Evolutionary conservation across 2,888 invertebrate genomes (phyloP).

Genomic region (Myathropa florea): DNA sequence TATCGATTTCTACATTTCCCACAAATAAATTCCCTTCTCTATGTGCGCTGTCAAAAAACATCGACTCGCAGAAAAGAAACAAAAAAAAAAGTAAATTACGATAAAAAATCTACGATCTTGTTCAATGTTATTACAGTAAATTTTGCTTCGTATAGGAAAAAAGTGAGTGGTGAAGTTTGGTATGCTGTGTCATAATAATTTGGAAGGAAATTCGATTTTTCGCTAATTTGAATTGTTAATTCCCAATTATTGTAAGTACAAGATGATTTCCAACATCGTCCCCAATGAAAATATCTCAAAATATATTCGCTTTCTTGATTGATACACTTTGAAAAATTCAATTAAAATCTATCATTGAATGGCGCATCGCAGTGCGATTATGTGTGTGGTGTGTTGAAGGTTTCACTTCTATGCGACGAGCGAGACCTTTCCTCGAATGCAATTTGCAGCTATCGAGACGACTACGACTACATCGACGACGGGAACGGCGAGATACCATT

Average conservation of each 20-base stretch:
- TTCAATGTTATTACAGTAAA: constrained; percentile 66
- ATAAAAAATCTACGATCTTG: constrained; percentile 51
- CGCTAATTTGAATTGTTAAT: constrained; percentile 64
- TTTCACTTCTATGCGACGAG: constrained; percentile 64
- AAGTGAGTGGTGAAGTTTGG: constrained; percentile 71
- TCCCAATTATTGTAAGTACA: constrained; percentile 68
- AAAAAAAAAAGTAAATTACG: constrained; percentile 12
- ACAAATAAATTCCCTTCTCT: not conserved
- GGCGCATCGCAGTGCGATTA: constrained; percentile 38
- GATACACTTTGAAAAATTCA: constrained; percentile 3
- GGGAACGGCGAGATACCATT: constrained; percentile 46
- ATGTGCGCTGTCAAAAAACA: constrained; percentile 42
- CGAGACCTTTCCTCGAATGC: constrained; percentile 65
- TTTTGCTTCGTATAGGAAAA: constrained; percentile 52
- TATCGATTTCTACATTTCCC: constrained; percentile 1
- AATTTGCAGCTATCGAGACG: constrained; percentile 53
- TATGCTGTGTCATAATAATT: constrained; percentile 71
- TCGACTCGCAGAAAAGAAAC: constrained; percentile 16
- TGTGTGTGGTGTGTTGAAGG: constrained; percentile 47
- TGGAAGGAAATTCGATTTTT: constrained; percentile 61
- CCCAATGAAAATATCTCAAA: not conserved
- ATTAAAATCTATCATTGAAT: constrained; percentile 35
- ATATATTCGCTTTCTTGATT: not conserved
- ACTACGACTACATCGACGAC: constrained; percentile 30
- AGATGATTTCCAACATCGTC: constrained; percentile 1